Percentiles rank a stretch among this genome's conserved stretches.
Conservation (phyloP, 2,113 vertebrate genomes). For the Heterocephalus glaber region DNA sequence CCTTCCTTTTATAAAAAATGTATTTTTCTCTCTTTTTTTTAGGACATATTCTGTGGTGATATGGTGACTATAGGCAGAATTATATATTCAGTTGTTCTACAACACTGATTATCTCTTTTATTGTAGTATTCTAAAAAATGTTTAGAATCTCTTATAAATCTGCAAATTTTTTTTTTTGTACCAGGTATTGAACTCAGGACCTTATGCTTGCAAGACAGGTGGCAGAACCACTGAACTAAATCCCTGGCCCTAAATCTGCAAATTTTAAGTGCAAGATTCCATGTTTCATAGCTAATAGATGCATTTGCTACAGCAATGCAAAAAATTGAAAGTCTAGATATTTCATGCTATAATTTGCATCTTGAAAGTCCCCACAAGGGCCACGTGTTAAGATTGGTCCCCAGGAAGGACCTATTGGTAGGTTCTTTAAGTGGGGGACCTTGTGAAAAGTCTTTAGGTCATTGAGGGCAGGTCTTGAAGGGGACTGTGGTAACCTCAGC, state of each 20-base stretch:
- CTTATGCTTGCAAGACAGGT: too few relatives aligned
- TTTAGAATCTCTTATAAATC: constrained; percentile 15
- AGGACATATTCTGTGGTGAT: not conserved
- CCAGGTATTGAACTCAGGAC: too few relatives aligned
- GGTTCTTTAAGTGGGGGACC: not conserved
- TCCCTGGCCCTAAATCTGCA: too few relatives aligned
- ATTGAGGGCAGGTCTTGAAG: not conserved
- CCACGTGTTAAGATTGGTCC: too few relatives aligned
- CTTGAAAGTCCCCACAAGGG: not conserved
- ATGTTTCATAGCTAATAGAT: not conserved
- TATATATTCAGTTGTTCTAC: not conserved
- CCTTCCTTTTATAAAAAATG: constrained; percentile 11
- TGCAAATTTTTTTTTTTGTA: too few relatives aligned
- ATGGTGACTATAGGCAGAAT: not conserved
- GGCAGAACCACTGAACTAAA: too few relatives aligned
- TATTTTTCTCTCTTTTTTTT: not conserved
- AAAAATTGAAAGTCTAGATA: constrained; percentile 21
- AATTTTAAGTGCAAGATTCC: not conserved
- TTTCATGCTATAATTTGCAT: not conserved
- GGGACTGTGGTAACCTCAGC: not conserved
- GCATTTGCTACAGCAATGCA: not conserved
- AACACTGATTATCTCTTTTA: not conserved
- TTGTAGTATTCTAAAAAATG: not conserved
- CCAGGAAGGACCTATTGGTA: not conserved
- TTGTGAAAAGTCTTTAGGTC: not conserved